phyloP scores from a whole-genome alignment of 2,113 vertebrate species.

The Prunella himalayana region DNA sequence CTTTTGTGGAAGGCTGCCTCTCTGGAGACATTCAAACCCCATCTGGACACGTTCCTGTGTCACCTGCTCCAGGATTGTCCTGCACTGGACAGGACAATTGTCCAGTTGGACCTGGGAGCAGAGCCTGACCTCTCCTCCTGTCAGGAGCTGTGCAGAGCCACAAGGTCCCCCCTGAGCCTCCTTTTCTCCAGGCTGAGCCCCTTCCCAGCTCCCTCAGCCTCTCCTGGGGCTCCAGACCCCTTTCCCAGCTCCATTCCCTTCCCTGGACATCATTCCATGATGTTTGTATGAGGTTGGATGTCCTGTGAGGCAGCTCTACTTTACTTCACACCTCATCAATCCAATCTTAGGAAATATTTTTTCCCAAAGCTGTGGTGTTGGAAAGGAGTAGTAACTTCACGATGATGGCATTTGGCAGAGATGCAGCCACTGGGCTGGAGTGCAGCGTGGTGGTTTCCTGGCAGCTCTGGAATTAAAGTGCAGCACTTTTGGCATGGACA shows the following conservation, averaged over 20 bases:
- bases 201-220: neutral
- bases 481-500: fast-evolving
- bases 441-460: fast-evolving
- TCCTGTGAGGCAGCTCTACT: neutral
- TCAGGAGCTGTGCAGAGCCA: neutral
- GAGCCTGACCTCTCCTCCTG: fast-evolving
- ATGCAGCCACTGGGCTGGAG: neutral
- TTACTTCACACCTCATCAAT: neutral
- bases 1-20: neutral
- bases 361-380: neutral
- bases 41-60: neutral
- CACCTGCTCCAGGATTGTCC: neutral
- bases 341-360: neutral
- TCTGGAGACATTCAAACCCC: neutral
- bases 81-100: fast-evolving
- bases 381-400: neutral
- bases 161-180: neutral
- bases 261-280: neutral
- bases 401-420: neutral
- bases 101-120: neutral
- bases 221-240: neutral
- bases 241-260: neutral
- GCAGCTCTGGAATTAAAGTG: neutral
- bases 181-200: neutral
- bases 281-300: neutral